Base-by-base conservation (phyloP, 2,113 vertebrate genomes). In the Heterochromis multidens region DNA sequence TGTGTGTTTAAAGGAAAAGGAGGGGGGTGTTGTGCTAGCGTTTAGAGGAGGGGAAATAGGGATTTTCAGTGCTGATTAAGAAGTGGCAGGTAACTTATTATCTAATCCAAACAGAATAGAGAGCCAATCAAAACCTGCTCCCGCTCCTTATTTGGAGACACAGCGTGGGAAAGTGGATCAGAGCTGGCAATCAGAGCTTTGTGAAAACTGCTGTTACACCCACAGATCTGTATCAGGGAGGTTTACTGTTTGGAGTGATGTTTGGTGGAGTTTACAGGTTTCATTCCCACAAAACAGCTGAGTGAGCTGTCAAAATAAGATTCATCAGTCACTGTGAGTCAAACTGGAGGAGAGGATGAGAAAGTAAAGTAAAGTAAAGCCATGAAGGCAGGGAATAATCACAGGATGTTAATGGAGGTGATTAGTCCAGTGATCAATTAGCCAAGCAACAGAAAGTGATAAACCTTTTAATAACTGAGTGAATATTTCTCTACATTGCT, bases 11-110 rank as follows among this genome's bases (percentile, higher is more conserved):
- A 10, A 9, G 5, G 5, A 13, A 7, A 7, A 7, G 6, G 13
- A 7, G 33, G 11, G 16, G 5, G 7, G 37, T 7, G 52, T 2
- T 49, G 40, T 62, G 79, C 10, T 10, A 19, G 61, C 17, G 67
- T 79, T 35, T 85, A 58, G 65, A 46, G n/a, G 40, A 10, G 5
- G 17, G 37, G 1, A 49, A 23, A n/a, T 7, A 70, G 33, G 52
- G 65, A 80, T 78, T 78, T 72, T 59, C 0, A 27, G 72, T 70
- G 89, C 58, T 84, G 88, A 86, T 88, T 77, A 88, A 90, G 79
- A 84, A 88, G 79, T 81, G 72, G 82, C 90, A 92, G 87, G 90
- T 91, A 90, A 90, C 74, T 87, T 23, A 89, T 93, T 92, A 83
- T 91, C 88, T 90, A 59, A 89, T 79, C 85, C 57, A 80, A 91